These are phyloP conservation scores for Amorpha juglandis DNA, from an alignment of 2,888 invertebrate species.

Conservation along the genomic window DNA sequence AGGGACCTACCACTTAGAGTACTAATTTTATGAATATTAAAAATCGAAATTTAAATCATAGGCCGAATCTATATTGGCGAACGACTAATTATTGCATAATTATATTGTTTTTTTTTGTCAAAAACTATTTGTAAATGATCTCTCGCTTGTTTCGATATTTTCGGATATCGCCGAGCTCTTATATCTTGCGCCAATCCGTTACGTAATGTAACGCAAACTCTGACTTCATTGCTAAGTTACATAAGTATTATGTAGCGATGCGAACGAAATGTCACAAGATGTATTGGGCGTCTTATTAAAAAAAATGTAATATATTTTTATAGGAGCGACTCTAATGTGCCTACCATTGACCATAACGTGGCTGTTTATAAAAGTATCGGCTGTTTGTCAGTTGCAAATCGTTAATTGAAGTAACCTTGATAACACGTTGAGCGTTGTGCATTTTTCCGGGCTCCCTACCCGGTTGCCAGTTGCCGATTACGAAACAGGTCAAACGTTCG, in stretches of 20 bases:
- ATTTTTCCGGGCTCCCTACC: neutral
- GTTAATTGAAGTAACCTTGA: neutral
- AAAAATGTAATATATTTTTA: constrained; percentile 8
- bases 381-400: neutral
- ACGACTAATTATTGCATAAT: neutral
- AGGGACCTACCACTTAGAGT: too few species aligned
- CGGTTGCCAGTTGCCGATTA: neutral
- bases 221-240: constrained; percentile 63
- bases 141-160: constrained; percentile 1
- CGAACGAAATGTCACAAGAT: constrained; percentile 63
- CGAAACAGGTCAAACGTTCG: constrained; percentile 5
- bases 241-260: constrained; percentile 65
- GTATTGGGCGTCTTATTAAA: constrained; percentile 49
- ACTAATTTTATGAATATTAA: too few species aligned
- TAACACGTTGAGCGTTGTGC: neutral
- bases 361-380: neutral
- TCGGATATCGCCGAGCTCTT: constrained; percentile 42
- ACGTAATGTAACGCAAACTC: constrained; percentile 64
- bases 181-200: constrained; percentile 55
- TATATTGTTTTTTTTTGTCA: neutral
- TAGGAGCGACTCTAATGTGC: neutral
- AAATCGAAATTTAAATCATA: neutral
- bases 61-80: neutral
- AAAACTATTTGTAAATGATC: neutral
- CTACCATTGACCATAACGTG: neutral